These are phyloP conservation scores for Ectropis crepuscularia DNA, from an alignment of 2,888 invertebrate genomes.

Conservation along the genomic window DNA sequence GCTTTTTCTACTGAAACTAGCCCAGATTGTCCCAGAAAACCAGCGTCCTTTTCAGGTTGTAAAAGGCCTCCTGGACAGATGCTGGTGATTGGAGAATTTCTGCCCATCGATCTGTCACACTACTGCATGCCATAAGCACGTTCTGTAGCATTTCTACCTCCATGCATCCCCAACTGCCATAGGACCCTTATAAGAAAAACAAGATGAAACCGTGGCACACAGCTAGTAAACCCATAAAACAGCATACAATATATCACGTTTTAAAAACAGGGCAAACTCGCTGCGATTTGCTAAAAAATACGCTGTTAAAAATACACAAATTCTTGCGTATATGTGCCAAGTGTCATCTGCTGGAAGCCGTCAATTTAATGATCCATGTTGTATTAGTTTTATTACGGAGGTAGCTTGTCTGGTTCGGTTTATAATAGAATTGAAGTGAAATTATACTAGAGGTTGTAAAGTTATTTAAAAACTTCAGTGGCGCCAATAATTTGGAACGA, in stretches of 20 bases:
- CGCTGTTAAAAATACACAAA: constrained; percentile 22
- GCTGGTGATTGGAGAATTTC: no score
- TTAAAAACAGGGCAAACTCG: constrained; percentile 16
- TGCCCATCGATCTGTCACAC: no score
- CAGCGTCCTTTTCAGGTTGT: no score
- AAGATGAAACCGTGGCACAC: no score
- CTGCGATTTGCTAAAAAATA: constrained; percentile 8
- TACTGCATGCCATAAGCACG: no score
- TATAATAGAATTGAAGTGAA: background rate
- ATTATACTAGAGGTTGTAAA: background rate
- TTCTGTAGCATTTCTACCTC: no score
- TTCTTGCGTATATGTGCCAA: constrained; percentile 27
- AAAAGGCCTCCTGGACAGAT: no score
- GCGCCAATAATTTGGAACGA: no score
- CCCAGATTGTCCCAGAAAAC: no score
- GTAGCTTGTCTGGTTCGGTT: constrained; percentile 1
- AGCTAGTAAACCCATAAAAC: background rate
- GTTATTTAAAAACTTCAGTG: background rate
- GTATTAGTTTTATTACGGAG: constrained; percentile 14
- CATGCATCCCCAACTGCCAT: no score
- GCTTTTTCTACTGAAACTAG: no score
- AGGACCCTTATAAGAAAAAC: no score
- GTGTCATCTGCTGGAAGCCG: constrained; percentile 24
- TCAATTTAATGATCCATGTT: constrained; percentile 26
- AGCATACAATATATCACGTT: background rate